Percentiles rank a stretch among this genome's conserved stretches.
Evolutionary conservation across 1,140 invertebrate species (phyloP).

Genomic region (Microplitis demolitor): DNA sequence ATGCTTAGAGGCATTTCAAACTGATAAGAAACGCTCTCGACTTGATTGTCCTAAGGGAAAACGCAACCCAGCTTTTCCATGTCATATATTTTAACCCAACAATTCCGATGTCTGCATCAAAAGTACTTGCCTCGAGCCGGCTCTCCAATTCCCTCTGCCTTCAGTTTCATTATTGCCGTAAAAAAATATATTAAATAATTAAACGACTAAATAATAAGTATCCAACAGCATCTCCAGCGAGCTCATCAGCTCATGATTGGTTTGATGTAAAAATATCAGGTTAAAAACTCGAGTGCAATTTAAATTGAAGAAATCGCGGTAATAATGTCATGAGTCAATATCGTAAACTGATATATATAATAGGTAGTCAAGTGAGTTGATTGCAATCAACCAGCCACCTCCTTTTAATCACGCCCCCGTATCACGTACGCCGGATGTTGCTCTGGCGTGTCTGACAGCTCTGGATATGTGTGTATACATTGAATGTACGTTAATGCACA

Average conservation of each 20-base stretch:
- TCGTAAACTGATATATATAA: neutral
- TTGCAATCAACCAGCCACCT: conserved; percentile 23
- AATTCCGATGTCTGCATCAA: no score
- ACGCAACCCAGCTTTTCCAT: neutral
- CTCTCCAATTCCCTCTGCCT: no score
- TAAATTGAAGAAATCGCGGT: no score
- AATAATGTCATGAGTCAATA: neutral
- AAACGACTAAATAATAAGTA: no score
- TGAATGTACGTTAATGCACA: neutral
- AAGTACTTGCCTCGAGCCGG: no score
- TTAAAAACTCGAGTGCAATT: no score
- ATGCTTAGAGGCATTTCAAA: conserved; percentile 17
- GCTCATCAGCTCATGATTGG: no score
- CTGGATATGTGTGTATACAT: neutral
- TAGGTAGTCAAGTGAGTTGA: neutral
- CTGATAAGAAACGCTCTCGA: conserved; percentile 23
- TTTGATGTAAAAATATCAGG: no score
- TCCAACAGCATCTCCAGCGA: no score
- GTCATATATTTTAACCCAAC: no score
- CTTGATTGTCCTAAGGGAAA: conserved; percentile 12
- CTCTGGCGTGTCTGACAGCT: conserved; percentile 6
- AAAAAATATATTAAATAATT: no score
- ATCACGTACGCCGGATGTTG: conserved; percentile 18
- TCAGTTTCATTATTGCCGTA: no score
- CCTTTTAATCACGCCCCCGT: conserved; percentile 26